Percentiles rank a stretch among this genome's conserved stretches.
Evolutionary conservation across 1,140 invertebrate species (phyloP).

Genomic region (Drosophila grimshawi): DNA sequence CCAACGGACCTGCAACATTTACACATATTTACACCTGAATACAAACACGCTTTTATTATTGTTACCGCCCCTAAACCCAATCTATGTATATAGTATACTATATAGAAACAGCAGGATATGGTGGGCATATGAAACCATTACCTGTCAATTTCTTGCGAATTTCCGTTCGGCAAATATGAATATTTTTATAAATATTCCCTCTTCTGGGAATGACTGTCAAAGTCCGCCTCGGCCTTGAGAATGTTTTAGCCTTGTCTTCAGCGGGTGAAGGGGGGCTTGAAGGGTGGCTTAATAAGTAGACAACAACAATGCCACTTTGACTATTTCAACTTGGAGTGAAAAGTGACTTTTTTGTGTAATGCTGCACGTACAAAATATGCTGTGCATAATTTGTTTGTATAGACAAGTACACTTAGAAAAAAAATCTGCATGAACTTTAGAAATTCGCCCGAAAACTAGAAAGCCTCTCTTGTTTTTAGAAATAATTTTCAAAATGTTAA

Average conservation of each 20-base stretch:
- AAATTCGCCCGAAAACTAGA: no score
- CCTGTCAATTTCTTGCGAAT: conserved; percentile 15
- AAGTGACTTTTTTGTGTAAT: conserved; percentile 47
- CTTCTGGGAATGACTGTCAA: conserved; percentile 42
- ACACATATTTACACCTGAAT: no score
- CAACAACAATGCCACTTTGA: conserved; percentile 38
- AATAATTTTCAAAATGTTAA: no score
- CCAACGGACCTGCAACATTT: no score
- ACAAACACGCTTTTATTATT: no score
- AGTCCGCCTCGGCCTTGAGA: conserved; percentile 51
- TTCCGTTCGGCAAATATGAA: conserved; percentile 14
- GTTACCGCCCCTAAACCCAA: no score
- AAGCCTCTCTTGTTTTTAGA: no score
- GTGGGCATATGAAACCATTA: background rate
- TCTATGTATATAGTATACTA: no score
- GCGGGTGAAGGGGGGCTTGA: background rate
- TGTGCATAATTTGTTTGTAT: conserved; percentile 76
- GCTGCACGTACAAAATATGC: conserved; percentile 57
- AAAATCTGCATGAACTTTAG: no score
- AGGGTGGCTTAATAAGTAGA: background rate
- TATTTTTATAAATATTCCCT: background rate
- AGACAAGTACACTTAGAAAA: conserved; percentile 30
- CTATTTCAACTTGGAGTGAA: conserved; percentile 43
- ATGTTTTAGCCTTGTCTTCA: conserved; percentile 54
- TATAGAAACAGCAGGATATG: background rate